A percentile compares a stretch with the other conserved stretches of the same genome.
phyloP scores from a whole-genome alignment of 2,888 invertebrate genomes.

The Tetragonula carbonaria region DNA sequence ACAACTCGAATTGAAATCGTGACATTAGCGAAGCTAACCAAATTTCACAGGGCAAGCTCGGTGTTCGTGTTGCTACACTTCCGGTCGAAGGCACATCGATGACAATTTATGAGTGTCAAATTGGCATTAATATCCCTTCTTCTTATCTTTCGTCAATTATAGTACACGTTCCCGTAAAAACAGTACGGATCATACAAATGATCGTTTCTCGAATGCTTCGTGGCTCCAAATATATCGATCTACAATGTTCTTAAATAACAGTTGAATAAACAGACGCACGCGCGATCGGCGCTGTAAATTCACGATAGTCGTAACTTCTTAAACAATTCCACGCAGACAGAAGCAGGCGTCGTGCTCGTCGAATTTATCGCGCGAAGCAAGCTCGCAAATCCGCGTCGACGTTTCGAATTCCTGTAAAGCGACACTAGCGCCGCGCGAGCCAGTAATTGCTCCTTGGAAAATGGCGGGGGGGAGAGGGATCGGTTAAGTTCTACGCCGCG shows the following conservation, averaged over 20 bases:
- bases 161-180: no score
- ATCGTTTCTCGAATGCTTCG: no score
- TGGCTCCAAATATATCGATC: background rate
- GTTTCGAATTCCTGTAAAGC: background rate
- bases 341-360: background rate
- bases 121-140: no score
- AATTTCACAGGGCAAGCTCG: background rate
- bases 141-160: no score
- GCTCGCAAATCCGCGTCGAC: background rate
- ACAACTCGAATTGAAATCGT: slow-evolving; percentile 1
- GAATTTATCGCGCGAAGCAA: background rate
- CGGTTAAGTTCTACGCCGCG: slow-evolving; percentile 24
- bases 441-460: slow-evolving; percentile 40
- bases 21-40: background rate
- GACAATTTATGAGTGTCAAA: background rate
- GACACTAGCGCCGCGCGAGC: background rate
- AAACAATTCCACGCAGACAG: background rate
- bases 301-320: background rate
- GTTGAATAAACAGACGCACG: background rate
- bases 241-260: no score
- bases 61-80: slow-evolving; percentile 23
- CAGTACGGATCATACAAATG: no score
- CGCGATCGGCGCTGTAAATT: background rate
- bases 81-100: slow-evolving; percentile 19
- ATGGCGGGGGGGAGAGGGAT: background rate